These are phyloP conservation scores for Ctenoplectra terminalis DNA, from an alignment of 1,140 invertebrate species.

Conservation along the genomic window DNA sequence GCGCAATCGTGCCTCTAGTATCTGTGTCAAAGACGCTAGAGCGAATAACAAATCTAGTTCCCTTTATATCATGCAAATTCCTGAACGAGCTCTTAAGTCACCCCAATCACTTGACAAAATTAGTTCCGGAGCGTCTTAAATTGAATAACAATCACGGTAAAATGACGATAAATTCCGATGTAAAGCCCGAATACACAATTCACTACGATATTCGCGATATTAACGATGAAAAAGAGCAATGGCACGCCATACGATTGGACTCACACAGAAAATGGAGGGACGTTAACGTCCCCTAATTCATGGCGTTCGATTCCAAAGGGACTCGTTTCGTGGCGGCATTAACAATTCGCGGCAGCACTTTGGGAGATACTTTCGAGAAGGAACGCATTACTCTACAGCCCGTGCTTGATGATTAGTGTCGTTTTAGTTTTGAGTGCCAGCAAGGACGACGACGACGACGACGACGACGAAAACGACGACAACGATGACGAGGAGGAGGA, in stretches of 20 bases:
- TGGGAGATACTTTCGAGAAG: conserved; percentile 42
- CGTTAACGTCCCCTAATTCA: conserved; percentile 18
- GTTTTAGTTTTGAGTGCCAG: conserved; percentile 69
- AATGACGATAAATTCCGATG: neutral
- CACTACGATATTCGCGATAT: neutral
- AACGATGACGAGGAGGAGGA: conserved; percentile 2
- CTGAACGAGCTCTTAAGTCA: neutral
- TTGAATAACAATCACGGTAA: neutral
- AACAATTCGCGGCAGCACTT: conserved; percentile 47
- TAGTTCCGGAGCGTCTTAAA: neutral
- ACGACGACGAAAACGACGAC: conserved; percentile 17
- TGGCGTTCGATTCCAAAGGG: conserved; percentile 15
- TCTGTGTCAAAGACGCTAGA: neutral
- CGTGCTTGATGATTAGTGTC: conserved; percentile 67
- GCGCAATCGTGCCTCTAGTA: neutral
- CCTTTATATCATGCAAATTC: conserved; percentile 1
- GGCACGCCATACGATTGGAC: neutral
- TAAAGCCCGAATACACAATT: neutral
- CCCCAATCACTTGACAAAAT: neutral
- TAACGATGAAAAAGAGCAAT: conserved; percentile 4
- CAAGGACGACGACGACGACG: conserved; percentile 59
- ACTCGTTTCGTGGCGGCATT: conserved; percentile 27
- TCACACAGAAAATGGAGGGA: neutral
- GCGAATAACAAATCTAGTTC: neutral
- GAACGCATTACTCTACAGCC: conserved; percentile 50